These are phyloP conservation scores for Diorhabda elongata DNA, from an alignment of 1,140 invertebrate genomes.

Conservation along the genomic window DNA sequence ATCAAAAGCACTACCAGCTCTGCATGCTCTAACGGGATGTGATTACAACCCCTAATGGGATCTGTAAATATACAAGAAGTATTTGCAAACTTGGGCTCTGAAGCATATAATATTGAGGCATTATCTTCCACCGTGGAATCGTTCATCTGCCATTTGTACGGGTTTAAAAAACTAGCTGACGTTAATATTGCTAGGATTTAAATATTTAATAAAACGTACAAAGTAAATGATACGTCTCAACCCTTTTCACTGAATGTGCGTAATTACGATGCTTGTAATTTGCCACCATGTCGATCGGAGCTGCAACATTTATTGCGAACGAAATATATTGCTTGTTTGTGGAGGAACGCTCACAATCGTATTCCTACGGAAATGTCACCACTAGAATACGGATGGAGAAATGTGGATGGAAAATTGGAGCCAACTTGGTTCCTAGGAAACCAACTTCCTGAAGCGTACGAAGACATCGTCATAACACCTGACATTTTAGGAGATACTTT, in stretches of 20 bases:
- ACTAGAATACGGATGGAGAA: too few species aligned
- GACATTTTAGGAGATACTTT: neutral
- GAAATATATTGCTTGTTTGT: slow-evolving; percentile 14
- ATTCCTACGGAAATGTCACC: too few species aligned
- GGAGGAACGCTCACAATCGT: slow-evolving; percentile 9
- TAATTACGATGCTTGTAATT: neutral
- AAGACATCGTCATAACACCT: neutral
- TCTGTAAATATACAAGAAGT: too few species aligned
- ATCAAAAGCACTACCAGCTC: slow-evolving; percentile 14
- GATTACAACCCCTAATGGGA: neutral
- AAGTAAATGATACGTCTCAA: neutral
- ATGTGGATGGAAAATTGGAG: too few species aligned
- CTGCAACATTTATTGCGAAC: slow-evolving; percentile 13
- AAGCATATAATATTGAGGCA: too few species aligned
- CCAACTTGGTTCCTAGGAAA: neutral
- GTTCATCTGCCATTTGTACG: too few species aligned
- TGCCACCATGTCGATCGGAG: neutral
- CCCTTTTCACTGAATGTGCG: neutral
- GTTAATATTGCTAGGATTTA: neutral
- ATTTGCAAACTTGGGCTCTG: too few species aligned
- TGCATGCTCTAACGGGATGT: slow-evolving; percentile 15
- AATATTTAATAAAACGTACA: slow-evolving; percentile 15
- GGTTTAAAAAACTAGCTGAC: too few species aligned
- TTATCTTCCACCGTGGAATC: too few species aligned
- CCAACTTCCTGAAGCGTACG: neutral